Conservation (phyloP, 2,113 vertebrate species). For the Pao palembangensis region DNA sequence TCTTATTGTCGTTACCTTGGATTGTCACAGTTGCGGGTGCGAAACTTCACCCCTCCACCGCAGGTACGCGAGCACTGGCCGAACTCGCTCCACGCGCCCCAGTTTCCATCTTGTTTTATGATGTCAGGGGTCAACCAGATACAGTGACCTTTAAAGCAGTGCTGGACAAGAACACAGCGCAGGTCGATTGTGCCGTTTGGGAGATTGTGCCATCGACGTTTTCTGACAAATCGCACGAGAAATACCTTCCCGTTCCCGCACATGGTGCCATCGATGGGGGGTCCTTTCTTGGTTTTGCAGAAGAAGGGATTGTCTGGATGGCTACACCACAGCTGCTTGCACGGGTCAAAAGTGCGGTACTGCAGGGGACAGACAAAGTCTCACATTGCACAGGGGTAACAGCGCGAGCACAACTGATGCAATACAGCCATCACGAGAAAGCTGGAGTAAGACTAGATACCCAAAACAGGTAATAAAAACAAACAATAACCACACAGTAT, state of each 20-base stretch:
- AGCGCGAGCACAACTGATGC: background rate
- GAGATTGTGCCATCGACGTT: background rate
- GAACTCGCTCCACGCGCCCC: conserved; percentile 93
- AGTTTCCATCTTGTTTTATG: conserved; percentile 94
- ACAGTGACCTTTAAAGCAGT: conserved; percentile 98
- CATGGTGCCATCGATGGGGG: conserved; percentile 93
- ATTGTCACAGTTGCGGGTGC: conserved; percentile 90
- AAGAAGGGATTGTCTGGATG: conserved; percentile 98
- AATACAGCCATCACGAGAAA: conserved; percentile 32
- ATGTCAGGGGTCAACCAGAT: conserved; percentile 94
- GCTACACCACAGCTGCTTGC: conserved; percentile 97
- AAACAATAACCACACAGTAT: conserved; percentile 49
- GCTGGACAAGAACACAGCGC: conserved; percentile 69
- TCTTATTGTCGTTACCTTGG: conserved; percentile 75
- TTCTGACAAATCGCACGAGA: background rate
- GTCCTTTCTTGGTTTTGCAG: conserved; percentile 99
- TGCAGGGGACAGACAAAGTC: conserved; percentile 66
- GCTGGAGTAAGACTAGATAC: conserved; percentile 47
- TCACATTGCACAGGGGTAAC: background rate
- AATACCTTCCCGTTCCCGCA: conserved; percentile 91
- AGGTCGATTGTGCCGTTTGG: conserved; percentile 5
- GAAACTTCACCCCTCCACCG: conserved; percentile 89
- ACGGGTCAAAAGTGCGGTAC: conserved; percentile 96
- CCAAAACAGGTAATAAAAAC: conserved; percentile 38
- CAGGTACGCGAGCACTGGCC: conserved; percentile 92